Base-by-base conservation (phyloP, 2,888 invertebrate species). In the Protophormia terraenovae region DNA sequence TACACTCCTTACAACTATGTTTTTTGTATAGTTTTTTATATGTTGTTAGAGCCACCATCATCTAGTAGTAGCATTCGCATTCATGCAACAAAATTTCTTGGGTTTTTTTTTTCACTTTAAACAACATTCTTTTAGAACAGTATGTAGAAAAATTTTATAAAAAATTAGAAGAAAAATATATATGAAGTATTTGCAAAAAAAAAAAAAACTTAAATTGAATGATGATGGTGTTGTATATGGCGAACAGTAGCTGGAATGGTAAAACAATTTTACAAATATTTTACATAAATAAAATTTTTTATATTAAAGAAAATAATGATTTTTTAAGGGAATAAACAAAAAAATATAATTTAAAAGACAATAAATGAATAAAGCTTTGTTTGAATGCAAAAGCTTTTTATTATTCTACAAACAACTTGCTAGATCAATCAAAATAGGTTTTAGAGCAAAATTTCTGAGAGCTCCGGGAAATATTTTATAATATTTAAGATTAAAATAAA, bases 261-360 rank as follows among this genome's bases (percentile, higher is more conserved):
- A 45, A 62, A 22, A 50, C 27, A 60, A 78, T 73, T 67, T 60
- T 78, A 55, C 27, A 83, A 83, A 79, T 79, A 75, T 69, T 78
- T 83, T 35, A 55, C 53, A 83, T 73, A 35, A 27, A 69, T 55
- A 66, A 45, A 35, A 27, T 67, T 71, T 60, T 16, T 60, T 8
- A 19, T 10, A 3, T 53, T n/a, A 53, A 5, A 24, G n/a, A 67
- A 45, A 29, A 41, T 22, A 64, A 64, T 22, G 27, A 10, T 16
- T 35, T 24, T 38, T 55, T 22, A 2, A 35, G 22, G 47, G 16
- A 24, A 35, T n/a, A n/a, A 27, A 16, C 3, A 14, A 27, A 32
- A 14, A 58, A 41, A 55, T 2, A 67, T 2, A 19, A 3, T n/a
- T 35, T 71, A 27, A 16, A 19, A 16, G n/a, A 10, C 24, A 55